phyloP scores from a whole-genome alignment of 2,888 invertebrate species.

The Rhyacophila evoluta region DNA sequence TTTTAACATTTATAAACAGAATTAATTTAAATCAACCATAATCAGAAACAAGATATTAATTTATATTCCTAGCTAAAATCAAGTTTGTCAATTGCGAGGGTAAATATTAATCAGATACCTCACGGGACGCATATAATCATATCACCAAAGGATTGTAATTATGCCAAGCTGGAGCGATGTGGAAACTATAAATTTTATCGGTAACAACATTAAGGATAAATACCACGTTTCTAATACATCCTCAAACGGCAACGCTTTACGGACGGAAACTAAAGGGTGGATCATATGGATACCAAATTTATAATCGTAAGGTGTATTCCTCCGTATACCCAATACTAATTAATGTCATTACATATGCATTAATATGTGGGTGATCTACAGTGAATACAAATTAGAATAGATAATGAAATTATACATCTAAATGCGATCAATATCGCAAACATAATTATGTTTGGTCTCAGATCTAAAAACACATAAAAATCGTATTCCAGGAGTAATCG shows the following conservation, averaged over 20 bases:
- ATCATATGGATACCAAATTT: neutral
- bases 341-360: conserved; percentile 1
- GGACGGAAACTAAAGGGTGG: neutral
- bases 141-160: conserved; percentile 4
- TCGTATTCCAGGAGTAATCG: too few species aligned
- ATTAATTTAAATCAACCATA: neutral
- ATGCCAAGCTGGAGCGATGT: neutral
- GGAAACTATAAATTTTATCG: conserved; percentile 14
- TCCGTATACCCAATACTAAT: neutral
- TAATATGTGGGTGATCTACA: neutral
- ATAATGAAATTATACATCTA: too few species aligned
- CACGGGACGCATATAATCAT: neutral
- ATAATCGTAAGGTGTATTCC: neutral
- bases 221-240: neutral
- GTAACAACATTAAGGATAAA: neutral
- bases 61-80: neutral
- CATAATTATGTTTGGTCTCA: neutral
- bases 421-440: neutral
- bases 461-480: too few species aligned
- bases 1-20: neutral
- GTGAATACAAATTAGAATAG: neutral
- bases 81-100: neutral
- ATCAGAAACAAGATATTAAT: neutral
- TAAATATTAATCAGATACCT: neutral
- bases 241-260: neutral